Percentiles rank a stretch among this genome's conserved stretches.
These are phyloP conservation scores for Diogma glabrata DNA, from an alignment of 2,888 invertebrate species.

Conservation along the genomic window DNA sequence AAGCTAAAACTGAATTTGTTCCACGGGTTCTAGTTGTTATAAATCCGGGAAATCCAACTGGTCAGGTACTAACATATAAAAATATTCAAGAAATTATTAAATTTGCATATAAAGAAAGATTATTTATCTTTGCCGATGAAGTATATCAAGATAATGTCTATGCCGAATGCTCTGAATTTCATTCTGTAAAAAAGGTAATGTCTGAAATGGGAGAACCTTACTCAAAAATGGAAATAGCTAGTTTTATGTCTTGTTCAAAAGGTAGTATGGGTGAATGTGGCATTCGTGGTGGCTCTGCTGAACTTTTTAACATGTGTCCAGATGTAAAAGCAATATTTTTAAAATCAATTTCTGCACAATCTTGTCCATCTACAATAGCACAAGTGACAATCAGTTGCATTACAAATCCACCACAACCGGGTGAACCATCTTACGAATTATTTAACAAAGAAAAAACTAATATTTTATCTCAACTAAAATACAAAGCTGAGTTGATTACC, in stretches of 20 bases:
- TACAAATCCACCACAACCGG: slow-evolving; percentile 73
- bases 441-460: slow-evolving; percentile 61
- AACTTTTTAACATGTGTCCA: slow-evolving; percentile 78
- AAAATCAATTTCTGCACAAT: slow-evolving; percentile 86
- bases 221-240: slow-evolving; percentile 72
- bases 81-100: slow-evolving; percentile 88
- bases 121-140: slow-evolving; percentile 88
- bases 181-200: slow-evolving; percentile 91
- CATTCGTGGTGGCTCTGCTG: slow-evolving; percentile 88
- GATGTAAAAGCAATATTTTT: slow-evolving; percentile 67
- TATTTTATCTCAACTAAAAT: slow-evolving; percentile 61
- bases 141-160: slow-evolving; percentile 97
- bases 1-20: slow-evolving; percentile 46
- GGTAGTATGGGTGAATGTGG: slow-evolving; percentile 96
- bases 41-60: slow-evolving; percentile 99
- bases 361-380: slow-evolving; percentile 88
- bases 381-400: slow-evolving; percentile 86
- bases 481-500: slow-evolving; percentile 70
- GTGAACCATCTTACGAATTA: slow-evolving; percentile 76
- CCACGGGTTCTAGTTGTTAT: slow-evolving; percentile 87
- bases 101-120: slow-evolving; percentile 76
- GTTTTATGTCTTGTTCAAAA: slow-evolving; percentile 95
- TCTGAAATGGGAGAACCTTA: slow-evolving; percentile 86
- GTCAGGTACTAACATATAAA: slow-evolving; percentile 73
- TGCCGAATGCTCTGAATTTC: slow-evolving; percentile 73